A percentile compares a stretch with the other conserved stretches of the same genome.
phyloP scores from a whole-genome alignment of 2,797 vertebrate species.

The Todus mexicanus region DNA sequence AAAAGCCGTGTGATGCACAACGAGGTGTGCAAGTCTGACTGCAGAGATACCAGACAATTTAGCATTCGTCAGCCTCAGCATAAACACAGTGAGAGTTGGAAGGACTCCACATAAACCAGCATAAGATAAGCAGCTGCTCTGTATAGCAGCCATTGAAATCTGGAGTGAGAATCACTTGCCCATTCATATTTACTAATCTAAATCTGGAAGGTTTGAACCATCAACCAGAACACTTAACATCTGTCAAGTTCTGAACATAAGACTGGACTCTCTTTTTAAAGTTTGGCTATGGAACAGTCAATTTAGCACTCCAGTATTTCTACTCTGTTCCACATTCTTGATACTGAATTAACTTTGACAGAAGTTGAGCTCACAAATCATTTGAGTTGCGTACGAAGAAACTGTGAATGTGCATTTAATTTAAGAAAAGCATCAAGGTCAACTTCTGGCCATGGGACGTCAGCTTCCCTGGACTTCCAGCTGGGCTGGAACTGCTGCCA shows the following conservation, averaged over 20 bases:
- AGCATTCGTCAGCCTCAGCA: neutral
- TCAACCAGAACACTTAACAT: neutral
- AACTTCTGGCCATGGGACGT: neutral
- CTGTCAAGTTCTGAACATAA: neutral
- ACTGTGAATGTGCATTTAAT: neutral
- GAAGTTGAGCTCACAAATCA: neutral
- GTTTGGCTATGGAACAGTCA: neutral
- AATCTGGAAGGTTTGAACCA: neutral
- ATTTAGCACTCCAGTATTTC: neutral
- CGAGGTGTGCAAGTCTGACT: neutral
- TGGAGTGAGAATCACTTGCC: neutral
- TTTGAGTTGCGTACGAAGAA: neutral
- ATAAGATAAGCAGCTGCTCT: neutral
- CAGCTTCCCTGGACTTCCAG: constrained; percentile 4
- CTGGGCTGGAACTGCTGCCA: constrained; percentile 3
- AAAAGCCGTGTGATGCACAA: neutral
- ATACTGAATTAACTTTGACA: neutral
- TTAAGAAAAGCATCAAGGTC: constrained; percentile 17
- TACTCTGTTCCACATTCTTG: neutral
- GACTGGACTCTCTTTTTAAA: neutral
- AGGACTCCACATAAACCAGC: neutral
- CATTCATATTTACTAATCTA: neutral
- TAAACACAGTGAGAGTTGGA: neutral
- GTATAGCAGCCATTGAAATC: neutral
- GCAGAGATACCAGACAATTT: neutral